Conservation (phyloP, 2,888 invertebrate species). For the Diarsia rubi region DNA sequence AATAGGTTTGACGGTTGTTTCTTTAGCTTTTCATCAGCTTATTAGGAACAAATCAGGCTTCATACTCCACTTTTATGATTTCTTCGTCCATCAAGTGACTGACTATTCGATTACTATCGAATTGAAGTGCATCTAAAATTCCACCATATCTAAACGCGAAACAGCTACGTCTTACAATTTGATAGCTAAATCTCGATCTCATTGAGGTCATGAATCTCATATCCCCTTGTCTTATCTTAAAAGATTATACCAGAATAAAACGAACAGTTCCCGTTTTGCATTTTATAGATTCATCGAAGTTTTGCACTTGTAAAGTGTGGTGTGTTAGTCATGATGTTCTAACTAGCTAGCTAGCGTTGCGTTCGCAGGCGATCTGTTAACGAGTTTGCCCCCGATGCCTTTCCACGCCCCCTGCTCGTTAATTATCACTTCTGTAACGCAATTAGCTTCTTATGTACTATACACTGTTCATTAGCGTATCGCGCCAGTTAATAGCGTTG, state of each 20-base stretch:
- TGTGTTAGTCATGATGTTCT: constrained; percentile 77
- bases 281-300: constrained; percentile 81
- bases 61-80: neutral
- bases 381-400: constrained; percentile 72
- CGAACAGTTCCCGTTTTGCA: constrained; percentile 74
- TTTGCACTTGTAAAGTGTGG: constrained; percentile 74
- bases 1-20: neutral
- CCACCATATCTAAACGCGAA: constrained; percentile 40
- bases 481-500: constrained; percentile 11
- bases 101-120: neutral
- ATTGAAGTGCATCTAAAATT: constrained; percentile 37
- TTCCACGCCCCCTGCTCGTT: constrained; percentile 81
- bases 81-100: neutral
- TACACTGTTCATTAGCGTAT: constrained; percentile 63
- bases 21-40: neutral
- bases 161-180: constrained; percentile 36
- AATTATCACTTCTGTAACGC: constrained; percentile 81
- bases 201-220: constrained; percentile 36
- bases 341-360: constrained; percentile 48
- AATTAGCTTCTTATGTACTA: constrained; percentile 71
- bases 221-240: constrained; percentile 32
- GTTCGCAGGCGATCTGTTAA: constrained; percentile 79
- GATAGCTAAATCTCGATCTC: constrained; percentile 34
- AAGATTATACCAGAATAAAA: constrained; percentile 44
- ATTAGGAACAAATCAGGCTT: neutral